Conservation (phyloP, 2,113 vertebrate species). For the Pteronura brasiliensis region DNA sequence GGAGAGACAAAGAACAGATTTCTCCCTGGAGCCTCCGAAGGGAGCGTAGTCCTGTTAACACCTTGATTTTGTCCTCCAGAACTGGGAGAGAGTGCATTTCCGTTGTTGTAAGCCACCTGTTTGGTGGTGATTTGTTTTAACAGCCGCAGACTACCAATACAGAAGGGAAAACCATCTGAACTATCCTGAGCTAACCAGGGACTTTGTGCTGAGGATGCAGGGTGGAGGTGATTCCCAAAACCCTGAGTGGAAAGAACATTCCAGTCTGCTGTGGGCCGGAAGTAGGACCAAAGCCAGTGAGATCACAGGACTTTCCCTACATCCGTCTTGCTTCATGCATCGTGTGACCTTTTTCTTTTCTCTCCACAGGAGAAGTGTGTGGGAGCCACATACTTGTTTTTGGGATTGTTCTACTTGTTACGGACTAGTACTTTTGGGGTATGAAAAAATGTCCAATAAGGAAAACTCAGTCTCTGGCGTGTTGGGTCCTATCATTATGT, state of each 20-base stretch:
- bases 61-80: background rate
- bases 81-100: background rate
- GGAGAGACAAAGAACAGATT: background rate
- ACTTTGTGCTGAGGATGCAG: background rate
- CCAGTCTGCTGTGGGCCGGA: background rate
- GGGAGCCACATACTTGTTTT: background rate
- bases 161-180: background rate
- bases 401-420: background rate
- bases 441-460: background rate
- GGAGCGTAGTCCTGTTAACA: accelerated
- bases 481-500: accelerated
- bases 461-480: background rate
- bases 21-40: background rate
- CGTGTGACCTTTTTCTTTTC: accelerated
- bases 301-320: background rate
- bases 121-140: background rate
- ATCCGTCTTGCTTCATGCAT: background rate
- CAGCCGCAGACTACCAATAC: background rate
- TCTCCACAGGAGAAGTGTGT: background rate
- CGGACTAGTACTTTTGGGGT: background rate
- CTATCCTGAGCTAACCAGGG: background rate
- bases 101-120: background rate
- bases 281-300: background rate
- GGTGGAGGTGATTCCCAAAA: background rate
- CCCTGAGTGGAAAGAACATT: background rate